A percentile compares a stretch with the other conserved stretches of the same genome.
phyloP scores from a whole-genome alignment of 2,888 invertebrate species.

The Diplazon laetatorius region DNA sequence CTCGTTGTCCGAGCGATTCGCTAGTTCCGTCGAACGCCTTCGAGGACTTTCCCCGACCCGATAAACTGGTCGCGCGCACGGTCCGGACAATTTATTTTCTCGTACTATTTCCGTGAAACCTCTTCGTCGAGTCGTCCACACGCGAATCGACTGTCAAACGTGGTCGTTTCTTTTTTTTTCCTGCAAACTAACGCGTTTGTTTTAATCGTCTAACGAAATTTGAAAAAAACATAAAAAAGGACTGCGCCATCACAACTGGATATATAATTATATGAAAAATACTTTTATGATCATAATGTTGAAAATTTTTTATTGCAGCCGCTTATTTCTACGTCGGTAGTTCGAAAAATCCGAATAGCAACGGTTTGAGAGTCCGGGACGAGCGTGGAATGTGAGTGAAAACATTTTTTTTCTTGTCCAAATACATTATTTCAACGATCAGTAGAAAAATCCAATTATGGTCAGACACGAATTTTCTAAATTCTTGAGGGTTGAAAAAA shows the following conservation, averaged over 20 bases:
- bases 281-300: too few relatives aligned
- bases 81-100: conserved; percentile 52
- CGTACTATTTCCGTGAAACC: conserved; percentile 52
- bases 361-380: conserved; percentile 90
- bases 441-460: neutral
- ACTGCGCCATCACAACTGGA: too few relatives aligned
- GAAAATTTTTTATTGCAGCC: conserved; percentile 85
- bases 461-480: neutral
- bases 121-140: neutral
- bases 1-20: conserved; percentile 57
- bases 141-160: conserved; percentile 28
- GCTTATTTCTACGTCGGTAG: conserved; percentile 95
- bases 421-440: neutral
- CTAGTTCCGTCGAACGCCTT: conserved; percentile 36
- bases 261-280: too few relatives aligned
- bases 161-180: conserved; percentile 19
- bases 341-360: conserved; percentile 86
- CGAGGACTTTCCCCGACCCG: conserved; percentile 55
- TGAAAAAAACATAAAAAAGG: too few relatives aligned
- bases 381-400: conserved; percentile 88
- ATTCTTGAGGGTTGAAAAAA: too few relatives aligned
- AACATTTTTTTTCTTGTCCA: neutral
- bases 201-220: conserved; percentile 15
- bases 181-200: neutral
- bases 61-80: conserved; percentile 52